A percentile compares a stretch with the other conserved stretches of the same genome.
Conservation (phyloP, 2,888 invertebrate species). For the Buathra laborator region DNA sequence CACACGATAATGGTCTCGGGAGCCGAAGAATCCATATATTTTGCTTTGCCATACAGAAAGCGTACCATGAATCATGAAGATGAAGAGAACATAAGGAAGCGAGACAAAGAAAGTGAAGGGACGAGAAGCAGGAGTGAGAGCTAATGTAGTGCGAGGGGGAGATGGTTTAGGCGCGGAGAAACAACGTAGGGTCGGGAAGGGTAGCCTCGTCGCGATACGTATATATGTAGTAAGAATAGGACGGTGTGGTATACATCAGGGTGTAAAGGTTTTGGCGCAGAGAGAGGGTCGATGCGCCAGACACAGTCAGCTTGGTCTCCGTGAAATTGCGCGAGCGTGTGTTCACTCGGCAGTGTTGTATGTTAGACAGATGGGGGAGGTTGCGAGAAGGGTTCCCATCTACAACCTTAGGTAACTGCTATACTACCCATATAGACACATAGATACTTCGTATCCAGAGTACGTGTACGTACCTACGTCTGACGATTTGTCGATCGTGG, state of each 20-base stretch:
- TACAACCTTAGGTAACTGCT: conserved; percentile 5
- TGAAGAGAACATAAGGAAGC: conserved; percentile 24
- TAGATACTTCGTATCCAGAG: background rate
- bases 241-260: background rate
- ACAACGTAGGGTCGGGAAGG: conserved; percentile 15
- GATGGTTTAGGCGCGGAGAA: conserved; percentile 20
- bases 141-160: conserved; percentile 4
- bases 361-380: conserved; percentile 18
- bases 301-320: conserved; percentile 18
- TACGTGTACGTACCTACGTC: conserved; percentile 19
- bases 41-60: background rate
- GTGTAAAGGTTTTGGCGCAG: background rate
- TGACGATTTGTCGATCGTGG: conserved; percentile 56
- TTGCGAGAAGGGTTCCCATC: conserved; percentile 37
- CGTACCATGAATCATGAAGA: conserved; percentile 43
- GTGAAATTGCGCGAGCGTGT: conserved; percentile 16
- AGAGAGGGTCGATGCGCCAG: conserved; percentile 34
- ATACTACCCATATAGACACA: background rate
- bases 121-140: conserved; percentile 24
- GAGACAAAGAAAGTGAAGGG: background rate
- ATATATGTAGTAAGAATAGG: conserved; percentile 14
- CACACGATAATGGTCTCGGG: conserved; percentile 14
- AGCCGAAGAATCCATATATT: conserved; percentile 26
- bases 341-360: conserved; percentile 17
- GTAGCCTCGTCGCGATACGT: background rate